Evolutionary conservation across 2,888 invertebrate species (phyloP).

Genomic region (Proisotoma minuta): DNA sequence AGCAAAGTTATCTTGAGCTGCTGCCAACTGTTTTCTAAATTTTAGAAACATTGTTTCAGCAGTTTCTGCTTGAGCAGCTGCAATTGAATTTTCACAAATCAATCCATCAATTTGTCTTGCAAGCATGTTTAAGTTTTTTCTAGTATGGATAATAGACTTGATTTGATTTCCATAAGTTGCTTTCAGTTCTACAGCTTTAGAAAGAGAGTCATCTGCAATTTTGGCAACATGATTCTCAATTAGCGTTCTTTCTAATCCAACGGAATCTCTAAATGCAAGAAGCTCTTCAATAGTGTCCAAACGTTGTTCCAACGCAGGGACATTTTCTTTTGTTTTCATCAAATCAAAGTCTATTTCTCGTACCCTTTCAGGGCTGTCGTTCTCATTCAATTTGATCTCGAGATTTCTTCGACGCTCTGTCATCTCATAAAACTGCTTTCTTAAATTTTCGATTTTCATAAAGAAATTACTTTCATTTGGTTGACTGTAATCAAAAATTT

Average conservation of each 20-base stretch:
- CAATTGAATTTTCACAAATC: slow-evolving; percentile 43
- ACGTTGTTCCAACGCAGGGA: slow-evolving; percentile 28
- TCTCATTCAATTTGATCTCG: slow-evolving; percentile 38
- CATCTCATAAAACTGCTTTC: slow-evolving; percentile 31
- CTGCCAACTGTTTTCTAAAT: slow-evolving; percentile 17
- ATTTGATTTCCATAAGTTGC: slow-evolving; percentile 36
- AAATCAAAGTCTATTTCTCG: slow-evolving; percentile 39
- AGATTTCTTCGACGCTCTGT: slow-evolving; percentile 29
- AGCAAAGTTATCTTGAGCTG: slow-evolving; percentile 28
- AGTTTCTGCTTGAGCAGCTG: slow-evolving; percentile 34
- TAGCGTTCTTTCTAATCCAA: slow-evolving; percentile 36
- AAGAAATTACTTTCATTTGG: slow-evolving; percentile 37
- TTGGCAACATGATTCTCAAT: slow-evolving; percentile 40
- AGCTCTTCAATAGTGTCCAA: slow-evolving; percentile 35
- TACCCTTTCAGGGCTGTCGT: slow-evolving; percentile 35
- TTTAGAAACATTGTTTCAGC: slow-evolving; percentile 33
- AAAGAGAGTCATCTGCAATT: slow-evolving; percentile 33
- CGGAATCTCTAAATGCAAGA: slow-evolving; percentile 32
- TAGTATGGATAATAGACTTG: slow-evolving; percentile 28
- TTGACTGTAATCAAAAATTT: slow-evolving; percentile 25
- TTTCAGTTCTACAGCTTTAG: slow-evolving; percentile 39
- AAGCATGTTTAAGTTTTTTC: slow-evolving; percentile 30
- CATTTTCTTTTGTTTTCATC: slow-evolving; percentile 37
- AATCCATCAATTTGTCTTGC: slow-evolving; percentile 41
- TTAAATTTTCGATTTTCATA: slow-evolving; percentile 31